phyloP scores from a whole-genome alignment of 1,140 invertebrate species.

The Aphelinus atriplicis region DNA sequence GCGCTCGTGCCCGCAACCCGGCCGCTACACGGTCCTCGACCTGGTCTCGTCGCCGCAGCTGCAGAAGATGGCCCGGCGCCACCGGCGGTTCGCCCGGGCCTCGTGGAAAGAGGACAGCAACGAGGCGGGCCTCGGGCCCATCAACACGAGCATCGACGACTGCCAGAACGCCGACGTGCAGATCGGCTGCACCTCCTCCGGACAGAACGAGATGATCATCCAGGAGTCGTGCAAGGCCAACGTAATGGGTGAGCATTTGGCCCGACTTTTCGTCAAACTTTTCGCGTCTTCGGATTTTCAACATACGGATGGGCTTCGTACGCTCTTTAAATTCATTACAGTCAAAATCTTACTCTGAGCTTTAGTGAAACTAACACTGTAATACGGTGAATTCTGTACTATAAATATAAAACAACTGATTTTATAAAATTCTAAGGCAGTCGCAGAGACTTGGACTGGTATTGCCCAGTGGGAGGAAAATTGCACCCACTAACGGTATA shows the following conservation, averaged over 20 bases:
- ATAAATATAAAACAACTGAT: too few relatives aligned
- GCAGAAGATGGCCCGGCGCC: constrained; percentile 48
- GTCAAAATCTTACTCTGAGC: too few relatives aligned
- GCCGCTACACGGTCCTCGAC: constrained; percentile 59
- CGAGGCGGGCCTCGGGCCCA: background rate
- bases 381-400: too few relatives aligned
- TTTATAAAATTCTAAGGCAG: too few relatives aligned
- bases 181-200: constrained; percentile 58
- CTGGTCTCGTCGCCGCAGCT: constrained; percentile 43
- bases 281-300: too few relatives aligned
- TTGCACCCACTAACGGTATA: too few relatives aligned
- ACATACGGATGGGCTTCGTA: too few relatives aligned
- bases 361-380: too few relatives aligned
- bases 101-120: constrained; percentile 37
- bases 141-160: constrained; percentile 44
- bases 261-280: too few relatives aligned
- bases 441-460: too few relatives aligned
- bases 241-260: constrained; percentile 50
- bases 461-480: too few relatives aligned
- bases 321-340: too few relatives aligned
- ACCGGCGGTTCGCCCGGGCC: constrained; percentile 40
- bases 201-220: constrained; percentile 61
- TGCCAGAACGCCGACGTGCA: constrained; percentile 57
- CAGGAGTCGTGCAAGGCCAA: constrained; percentile 56
- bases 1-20: constrained; percentile 65